Evolutionary conservation across 2,797 vertebrate genomes (phyloP).

Genomic region (Artibeus jamaicensis): DNA sequence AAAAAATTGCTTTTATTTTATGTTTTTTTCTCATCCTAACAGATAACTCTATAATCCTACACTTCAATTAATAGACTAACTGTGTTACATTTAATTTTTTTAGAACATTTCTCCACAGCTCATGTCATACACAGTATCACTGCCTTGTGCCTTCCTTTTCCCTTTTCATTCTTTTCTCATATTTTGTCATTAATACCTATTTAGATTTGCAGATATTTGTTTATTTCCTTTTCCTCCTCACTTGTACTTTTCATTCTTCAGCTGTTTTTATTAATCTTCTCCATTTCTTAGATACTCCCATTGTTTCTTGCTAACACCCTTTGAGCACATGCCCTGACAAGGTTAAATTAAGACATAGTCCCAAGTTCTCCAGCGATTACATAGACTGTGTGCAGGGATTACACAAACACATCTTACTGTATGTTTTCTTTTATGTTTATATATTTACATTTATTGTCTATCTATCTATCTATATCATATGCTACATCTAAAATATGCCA

Average conservation of each 20-base stretch:
- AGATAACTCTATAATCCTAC: neutral
- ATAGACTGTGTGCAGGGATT: neutral
- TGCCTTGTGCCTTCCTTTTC: neutral
- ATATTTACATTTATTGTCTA: neutral
- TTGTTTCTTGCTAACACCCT: neutral
- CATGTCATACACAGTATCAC: neutral
- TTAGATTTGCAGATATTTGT: neutral
- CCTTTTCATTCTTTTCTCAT: neutral
- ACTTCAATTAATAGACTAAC: neutral
- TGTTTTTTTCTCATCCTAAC: neutral
- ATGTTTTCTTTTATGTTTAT: neutral
- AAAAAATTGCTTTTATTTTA: neutral
- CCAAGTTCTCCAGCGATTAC: neutral
- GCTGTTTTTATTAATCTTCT: neutral
- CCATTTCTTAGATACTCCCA: neutral
- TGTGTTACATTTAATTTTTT: neutral
- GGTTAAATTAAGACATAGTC: neutral
- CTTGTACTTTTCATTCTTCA: neutral
- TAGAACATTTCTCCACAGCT: neutral
- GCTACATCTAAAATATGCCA: neutral
- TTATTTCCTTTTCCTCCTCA: neutral
- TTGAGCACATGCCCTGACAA: neutral
- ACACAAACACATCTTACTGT: neutral
- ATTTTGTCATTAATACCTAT: neutral
- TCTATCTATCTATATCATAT: neutral